Evolutionary conservation across 2,113 vertebrate species (phyloP), one percentile per base, ranked within the genome.

Genomic region (Menura novaehollandiae): DNA sequence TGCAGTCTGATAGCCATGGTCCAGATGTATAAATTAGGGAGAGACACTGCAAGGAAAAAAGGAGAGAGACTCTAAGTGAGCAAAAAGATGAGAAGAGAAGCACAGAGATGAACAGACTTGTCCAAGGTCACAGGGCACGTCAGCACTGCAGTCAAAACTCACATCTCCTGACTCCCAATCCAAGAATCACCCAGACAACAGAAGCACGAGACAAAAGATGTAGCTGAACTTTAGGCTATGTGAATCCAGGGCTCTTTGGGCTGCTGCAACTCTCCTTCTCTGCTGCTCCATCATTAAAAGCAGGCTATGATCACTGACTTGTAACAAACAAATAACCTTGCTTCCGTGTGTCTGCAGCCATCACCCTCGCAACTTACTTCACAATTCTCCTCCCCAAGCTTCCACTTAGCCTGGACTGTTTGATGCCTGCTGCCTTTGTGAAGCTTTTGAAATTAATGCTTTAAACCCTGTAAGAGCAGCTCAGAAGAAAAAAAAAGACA

Each of bases 381-480:
- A 12, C 64, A 82, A 19, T 77, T 94, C 93, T 90, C 35, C 66
- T 90, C 59, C 67, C 59, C 35, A 32, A n/a, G 82, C 71, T 94
- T 85, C 82, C 67, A 43, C 71, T 80, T 74, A 69, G 67, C 26
- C 66, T 58, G 49, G 30, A 35, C 33, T 1, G 3, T 89, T 74
- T 96, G 88, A 95, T 86, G 75, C 85, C 79, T 88, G 67, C 52
- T 90, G 94, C 28, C 73, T 93, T 88, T 72, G 67, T 71, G 63
- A 91, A 88, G 75, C 90, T 95, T 94, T 91, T 96, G 78, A 94
- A 94, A 94, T 88, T 53, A 91, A 96, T 67, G 51, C 71, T 83
- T 88, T 85, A 84, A 93, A 95, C 78, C 59, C 59, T 46, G 10
- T 55, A 80, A 85, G 51, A 94, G 60, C 46, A 85, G 74, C 89